phyloP scores from a whole-genome alignment of 2,113 vertebrate genomes.

The Lichenostomus cassidix region DNA sequence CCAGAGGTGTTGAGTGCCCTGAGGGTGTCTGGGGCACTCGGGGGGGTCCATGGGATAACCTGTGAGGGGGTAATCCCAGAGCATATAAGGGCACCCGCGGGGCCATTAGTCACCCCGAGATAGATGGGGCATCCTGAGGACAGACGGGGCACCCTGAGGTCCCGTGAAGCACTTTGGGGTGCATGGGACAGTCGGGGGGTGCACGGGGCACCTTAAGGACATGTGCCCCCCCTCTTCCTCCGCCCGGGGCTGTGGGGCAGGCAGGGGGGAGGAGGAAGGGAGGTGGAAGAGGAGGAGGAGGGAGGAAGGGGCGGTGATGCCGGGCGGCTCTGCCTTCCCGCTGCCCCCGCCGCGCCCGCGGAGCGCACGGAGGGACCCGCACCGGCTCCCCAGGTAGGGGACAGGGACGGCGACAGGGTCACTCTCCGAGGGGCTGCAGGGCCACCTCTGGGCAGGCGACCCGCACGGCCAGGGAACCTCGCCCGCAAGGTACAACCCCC shows the following conservation, averaged over 20 bases:
- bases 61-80: neutral
- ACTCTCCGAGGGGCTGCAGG: neutral
- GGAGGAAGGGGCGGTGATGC: conserved; percentile 63
- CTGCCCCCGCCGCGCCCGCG: neutral
- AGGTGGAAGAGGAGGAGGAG: conserved; percentile 32
- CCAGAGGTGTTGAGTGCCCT: neutral
- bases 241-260: neutral
- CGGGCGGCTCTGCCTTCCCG: conserved; percentile 42
- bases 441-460: neutral
- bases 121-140: neutral
- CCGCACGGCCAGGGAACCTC: neutral
- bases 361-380: neutral
- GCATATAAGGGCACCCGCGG: neutral
- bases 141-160: neutral
- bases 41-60: neutral
- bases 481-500: neutral
- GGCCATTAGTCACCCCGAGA: neutral
- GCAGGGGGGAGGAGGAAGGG: conserved; percentile 2
- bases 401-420: neutral
- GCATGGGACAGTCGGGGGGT: neutral
- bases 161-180: neutral
- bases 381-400: neutral
- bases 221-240: too few relatives aligned
- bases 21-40: neutral
- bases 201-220: neutral